Conservation (phyloP, 2,888 invertebrate species). For the Creontiades dilutus region DNA sequence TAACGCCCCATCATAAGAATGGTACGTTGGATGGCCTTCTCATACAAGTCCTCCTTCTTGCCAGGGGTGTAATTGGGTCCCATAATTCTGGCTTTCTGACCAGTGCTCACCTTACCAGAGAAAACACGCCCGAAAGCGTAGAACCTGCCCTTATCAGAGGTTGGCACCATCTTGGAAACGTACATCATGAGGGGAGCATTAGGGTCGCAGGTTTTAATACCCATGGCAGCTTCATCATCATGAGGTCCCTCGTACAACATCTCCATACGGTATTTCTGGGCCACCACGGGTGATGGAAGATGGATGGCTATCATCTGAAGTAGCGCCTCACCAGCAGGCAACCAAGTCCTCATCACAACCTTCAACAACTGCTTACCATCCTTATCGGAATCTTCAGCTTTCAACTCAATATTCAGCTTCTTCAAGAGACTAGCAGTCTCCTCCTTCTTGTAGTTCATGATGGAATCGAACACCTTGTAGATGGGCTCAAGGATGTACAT, state of each 20-base stretch:
- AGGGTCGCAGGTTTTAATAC: conserved; percentile 95
- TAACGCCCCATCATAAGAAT: conserved; percentile 99
- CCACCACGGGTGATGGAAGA: conserved; percentile 98
- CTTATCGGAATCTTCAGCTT: conserved; percentile 96
- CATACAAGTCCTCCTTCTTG: conserved; percentile 99
- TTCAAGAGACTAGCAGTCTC: conserved; percentile 92
- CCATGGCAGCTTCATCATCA: conserved; percentile 96
- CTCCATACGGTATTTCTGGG: conserved; percentile 99
- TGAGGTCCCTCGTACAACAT: conserved; percentile 99
- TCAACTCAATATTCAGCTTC: conserved; percentile 94
- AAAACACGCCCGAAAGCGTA: conserved; percentile 99
- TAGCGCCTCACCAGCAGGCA: conserved; percentile 99
- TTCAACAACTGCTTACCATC: conserved; percentile 97
- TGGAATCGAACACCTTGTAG: conserved; percentile 93
- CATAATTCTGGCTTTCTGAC: conserved; percentile 98
- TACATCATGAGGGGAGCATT: conserved; percentile 99
- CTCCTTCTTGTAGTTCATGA: conserved; percentile 97
- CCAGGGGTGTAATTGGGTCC: conserved; percentile 99
- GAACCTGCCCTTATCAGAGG: conserved; percentile 99
- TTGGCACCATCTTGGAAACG: conserved; percentile 99
- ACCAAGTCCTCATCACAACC: conserved; percentile 98
- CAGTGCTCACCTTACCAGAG: conserved; percentile 93
- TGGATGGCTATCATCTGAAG: conserved; percentile 99
- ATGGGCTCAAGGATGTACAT: conserved; percentile 99
- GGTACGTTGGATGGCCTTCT: conserved; percentile 99